These are phyloP conservation scores for Microcebus murinus DNA, from an alignment of 2,113 vertebrate species.

Conservation along the genomic window DNA sequence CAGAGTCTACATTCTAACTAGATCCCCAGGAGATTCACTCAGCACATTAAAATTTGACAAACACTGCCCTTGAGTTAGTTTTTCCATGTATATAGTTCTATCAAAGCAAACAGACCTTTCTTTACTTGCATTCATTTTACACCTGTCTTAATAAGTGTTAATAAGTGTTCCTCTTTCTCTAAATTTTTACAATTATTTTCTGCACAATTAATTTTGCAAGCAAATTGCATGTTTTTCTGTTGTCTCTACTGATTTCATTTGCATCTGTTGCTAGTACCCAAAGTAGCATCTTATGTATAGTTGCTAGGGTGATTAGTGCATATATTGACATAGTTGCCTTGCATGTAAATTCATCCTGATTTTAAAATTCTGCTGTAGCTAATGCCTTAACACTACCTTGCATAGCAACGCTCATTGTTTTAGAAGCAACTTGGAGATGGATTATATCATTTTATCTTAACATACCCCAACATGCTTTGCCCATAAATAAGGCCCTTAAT, in stretches of 20 bases:
- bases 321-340: neutral
- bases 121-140: neutral
- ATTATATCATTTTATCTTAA: neutral
- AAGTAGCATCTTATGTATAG: neutral
- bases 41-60: neutral
- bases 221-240: neutral
- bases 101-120: neutral
- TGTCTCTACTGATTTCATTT: neutral
- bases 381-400: neutral
- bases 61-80: neutral
- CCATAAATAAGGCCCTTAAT: neutral
- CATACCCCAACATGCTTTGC: neutral
- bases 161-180: neutral
- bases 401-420: neutral
- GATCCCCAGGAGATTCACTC: neutral
- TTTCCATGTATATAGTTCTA: neutral
- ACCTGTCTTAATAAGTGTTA: too few relatives aligned
- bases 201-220: neutral
- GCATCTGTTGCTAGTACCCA: neutral
- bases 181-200: neutral
- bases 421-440: neutral
- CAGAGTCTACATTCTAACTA: neutral
- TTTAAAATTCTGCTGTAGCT: neutral
- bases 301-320: neutral
- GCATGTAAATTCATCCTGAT: neutral